Evolutionary conservation across 2,888 invertebrate genomes (phyloP), one percentile per base, ranked within the genome.

Genomic region (Globia sparganii): DNA sequence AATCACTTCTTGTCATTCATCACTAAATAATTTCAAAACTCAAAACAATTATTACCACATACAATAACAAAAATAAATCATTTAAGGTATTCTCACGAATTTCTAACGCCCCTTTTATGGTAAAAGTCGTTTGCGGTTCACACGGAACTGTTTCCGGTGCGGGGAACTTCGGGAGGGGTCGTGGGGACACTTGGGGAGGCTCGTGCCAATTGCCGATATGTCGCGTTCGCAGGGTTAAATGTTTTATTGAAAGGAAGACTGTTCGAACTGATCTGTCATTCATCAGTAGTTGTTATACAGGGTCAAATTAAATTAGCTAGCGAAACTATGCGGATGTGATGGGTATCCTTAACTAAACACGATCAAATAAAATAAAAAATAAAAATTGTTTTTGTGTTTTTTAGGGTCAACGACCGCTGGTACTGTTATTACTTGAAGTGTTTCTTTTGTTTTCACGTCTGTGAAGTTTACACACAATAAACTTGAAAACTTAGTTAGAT

Each of bases 121-220:
- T 72, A 66, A 79, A 79, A 83, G 58, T 66, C 76, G 67, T 71
- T 86, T 76, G 79, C 37, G 62, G 79, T 79, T 86, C 79, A 65
- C 84, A 86, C 72, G 76, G 46, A 31, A 71, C 46, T 15, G 49
- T 69, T 72, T 70, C 83, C 72, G 71, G 65, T 65, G 73, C 61
- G 78, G 75, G 83, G 58, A 43, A 66, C 8, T 72, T n/a, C 31
- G 71, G 31, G 34, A 72, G 74, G 28, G 78, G 75, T 75, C 25
- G 15, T 56, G 46, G 76, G 76, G 75, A 62, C 59, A n/a, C n/a
- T n/a, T 59, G 31, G 75, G 79, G 71, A 56, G 72, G 69, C 71
- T 56, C 82, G 82, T 82, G 83, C 86, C 72, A n/a, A 43, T 49
- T 61, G 59, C 40, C 28, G 9, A 49, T 68, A 62, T 59, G 13